These are phyloP conservation scores for Melanaphis sacchari DNA, from an alignment of 1,140 invertebrate species.

Conservation along the genomic window DNA sequence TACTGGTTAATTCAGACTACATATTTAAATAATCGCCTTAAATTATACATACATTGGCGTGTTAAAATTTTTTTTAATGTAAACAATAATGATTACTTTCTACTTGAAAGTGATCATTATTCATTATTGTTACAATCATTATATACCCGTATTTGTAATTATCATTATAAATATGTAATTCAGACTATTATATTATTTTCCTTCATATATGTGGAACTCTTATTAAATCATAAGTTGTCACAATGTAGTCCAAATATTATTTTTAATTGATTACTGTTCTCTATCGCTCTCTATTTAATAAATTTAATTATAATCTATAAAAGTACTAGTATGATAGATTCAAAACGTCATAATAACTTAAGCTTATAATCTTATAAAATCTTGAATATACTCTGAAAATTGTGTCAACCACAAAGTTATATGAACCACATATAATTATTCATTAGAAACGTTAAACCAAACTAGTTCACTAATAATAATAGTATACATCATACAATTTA, in stretches of 20 bases:
- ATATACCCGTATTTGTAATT: background rate
- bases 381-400: background rate
- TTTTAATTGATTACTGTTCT: background rate
- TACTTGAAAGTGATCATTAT: background rate
- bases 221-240: background rate
- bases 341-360: background rate
- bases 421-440: too few species aligned
- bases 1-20: background rate
- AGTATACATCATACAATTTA: too few species aligned
- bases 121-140: background rate
- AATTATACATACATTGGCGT: background rate
- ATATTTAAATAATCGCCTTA: background rate
- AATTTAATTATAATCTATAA: background rate
- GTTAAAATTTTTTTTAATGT: background rate
- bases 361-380: background rate
- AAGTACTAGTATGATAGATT: background rate
- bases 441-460: too few species aligned
- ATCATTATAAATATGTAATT: background rate
- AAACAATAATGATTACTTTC: background rate
- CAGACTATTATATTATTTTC: background rate
- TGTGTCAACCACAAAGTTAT: background rate
- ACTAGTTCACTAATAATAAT: too few species aligned
- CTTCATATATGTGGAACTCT: background rate
- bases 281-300: background rate
- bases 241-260: background rate